Percentiles rank a stretch among this genome's conserved stretches.
Evolutionary conservation across 53 echinoderm and acorn worm genomes (phyloP).

Genomic region (Holothuria leucospilota): DNA sequence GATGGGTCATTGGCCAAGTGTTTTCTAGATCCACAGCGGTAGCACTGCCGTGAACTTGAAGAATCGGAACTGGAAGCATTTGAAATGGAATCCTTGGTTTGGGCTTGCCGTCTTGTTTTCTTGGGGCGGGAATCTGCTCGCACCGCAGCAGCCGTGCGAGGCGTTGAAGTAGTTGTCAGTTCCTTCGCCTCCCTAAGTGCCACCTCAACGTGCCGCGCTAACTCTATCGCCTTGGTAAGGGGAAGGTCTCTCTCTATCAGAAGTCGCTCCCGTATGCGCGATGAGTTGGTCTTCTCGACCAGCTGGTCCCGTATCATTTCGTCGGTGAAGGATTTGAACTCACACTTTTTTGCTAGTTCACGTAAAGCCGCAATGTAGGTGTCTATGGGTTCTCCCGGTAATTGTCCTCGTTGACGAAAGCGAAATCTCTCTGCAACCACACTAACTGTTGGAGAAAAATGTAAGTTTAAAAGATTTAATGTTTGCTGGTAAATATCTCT

Average conservation of each 20-base stretch:
- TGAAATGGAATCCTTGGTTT: neutral
- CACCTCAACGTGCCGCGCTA: neutral
- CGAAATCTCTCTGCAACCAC: neutral
- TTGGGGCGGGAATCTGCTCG: neutral
- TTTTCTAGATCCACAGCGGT: neutral
- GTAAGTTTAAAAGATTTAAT: neutral
- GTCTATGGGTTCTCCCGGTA: neutral
- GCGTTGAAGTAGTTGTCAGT: neutral
- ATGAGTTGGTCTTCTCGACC: slow-evolving; percentile 21
- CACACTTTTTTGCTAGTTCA: neutral
- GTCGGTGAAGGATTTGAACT: neutral
- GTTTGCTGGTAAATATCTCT: neutral
- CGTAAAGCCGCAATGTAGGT: slow-evolving; percentile 6
- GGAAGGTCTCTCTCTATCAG: neutral
- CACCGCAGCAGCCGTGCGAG: neutral
- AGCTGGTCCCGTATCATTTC: slow-evolving; percentile 1
- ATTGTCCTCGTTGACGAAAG: neutral
- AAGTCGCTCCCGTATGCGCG: neutral
- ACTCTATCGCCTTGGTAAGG: neutral
- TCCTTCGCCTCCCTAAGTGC: neutral
- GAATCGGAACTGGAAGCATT: neutral
- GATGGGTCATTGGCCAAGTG: neutral
- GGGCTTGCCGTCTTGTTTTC: neutral
- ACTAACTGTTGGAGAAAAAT: neutral
- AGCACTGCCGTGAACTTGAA: neutral